Base-by-base conservation (phyloP, 2,888 invertebrate genomes). In the Trilocha varians region DNA sequence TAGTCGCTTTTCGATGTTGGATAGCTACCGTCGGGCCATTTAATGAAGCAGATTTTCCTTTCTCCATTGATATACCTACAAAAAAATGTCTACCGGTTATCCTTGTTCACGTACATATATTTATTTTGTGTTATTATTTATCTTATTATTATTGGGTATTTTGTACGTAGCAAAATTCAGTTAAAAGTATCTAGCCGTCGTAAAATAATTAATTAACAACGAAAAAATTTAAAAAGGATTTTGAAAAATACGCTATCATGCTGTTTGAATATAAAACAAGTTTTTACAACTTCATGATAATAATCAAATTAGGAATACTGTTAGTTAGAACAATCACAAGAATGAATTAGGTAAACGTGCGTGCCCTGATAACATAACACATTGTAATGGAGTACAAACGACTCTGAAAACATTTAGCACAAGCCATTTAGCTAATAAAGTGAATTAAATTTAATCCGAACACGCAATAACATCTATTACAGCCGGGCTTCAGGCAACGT, bases 1-100 rank as follows among this genome's bases (percentile, higher is more conserved):
- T 90, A 89, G 67, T 90, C 90, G n/a, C 82, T 77, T 55, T 65
- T 80, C 4, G 89, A 89, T 36, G 86, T 78, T 1, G 88, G 83
- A 41, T 89, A 88, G 43, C 83, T 84, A 49, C 89, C 89, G 54
- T 90, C 90, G 0, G 90, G 89, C 90, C 90, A 91, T 43, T 84
- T 77, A 53, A 90, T 86, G 51, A 85, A 88, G 58, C 91, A 91
- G 49, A 89, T 82, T 45, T 87, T 87, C 46, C 88, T 63, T 50
- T 87, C 82, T 1, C 87, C 85, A 47, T 84, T 82, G 39, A 80
- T 70, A 51, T 85, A 85, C 56, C 84, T 85, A 48, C 2, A 67
- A 71, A 53, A 62, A 61, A 41, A 52, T 36, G 47, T 25, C 5
- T n/a, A n/a, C n/a, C n/a, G n/a, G n/a, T n/a, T n/a, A n/a, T n/a